Evolutionary conservation across 35 echinoderm and acorn worm species (phyloP).

Genomic region (Lytechinus variegatus): DNA sequence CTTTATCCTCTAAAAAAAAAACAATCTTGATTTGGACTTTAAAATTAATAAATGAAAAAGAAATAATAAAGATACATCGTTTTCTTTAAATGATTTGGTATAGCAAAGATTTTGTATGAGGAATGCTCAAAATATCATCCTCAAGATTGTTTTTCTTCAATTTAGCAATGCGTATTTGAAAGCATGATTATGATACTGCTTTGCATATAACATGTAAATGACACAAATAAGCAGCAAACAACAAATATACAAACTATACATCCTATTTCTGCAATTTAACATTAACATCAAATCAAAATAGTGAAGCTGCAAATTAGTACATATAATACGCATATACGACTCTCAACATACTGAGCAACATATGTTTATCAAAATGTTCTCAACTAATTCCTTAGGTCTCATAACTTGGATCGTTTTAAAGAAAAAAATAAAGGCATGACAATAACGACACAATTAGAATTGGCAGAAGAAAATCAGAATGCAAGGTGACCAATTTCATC

Average conservation of each 20-base stretch:
- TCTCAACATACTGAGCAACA: not conserved
- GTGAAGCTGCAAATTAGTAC: constrained; percentile 3
- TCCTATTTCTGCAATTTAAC: constrained; percentile 4
- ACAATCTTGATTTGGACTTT: not conserved
- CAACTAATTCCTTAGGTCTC: not conserved
- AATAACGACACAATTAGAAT: not conserved
- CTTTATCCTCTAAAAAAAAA: not conserved
- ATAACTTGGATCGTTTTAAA: not conserved
- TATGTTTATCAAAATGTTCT: not conserved
- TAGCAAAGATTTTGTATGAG: not conserved
- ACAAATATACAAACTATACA: not conserved
- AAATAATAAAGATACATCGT: not conserved
- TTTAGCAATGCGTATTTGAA: not conserved
- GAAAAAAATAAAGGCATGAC: not conserved
- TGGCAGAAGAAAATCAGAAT: not conserved
- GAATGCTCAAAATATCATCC: not conserved
- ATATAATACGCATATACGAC: not conserved
- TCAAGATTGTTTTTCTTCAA: not conserved
- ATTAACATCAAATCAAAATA: constrained; percentile 4
- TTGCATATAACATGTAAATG: not conserved
- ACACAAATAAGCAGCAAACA: constrained; percentile 10
- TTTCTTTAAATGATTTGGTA: not conserved
- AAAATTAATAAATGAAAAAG: not conserved
- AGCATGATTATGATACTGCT: not conserved
- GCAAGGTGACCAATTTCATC: constrained; percentile 17